These are phyloP conservation scores for Mesorhabditis belari DNA, from an alignment of 2,888 invertebrate genomes.

Conservation along the genomic window DNA sequence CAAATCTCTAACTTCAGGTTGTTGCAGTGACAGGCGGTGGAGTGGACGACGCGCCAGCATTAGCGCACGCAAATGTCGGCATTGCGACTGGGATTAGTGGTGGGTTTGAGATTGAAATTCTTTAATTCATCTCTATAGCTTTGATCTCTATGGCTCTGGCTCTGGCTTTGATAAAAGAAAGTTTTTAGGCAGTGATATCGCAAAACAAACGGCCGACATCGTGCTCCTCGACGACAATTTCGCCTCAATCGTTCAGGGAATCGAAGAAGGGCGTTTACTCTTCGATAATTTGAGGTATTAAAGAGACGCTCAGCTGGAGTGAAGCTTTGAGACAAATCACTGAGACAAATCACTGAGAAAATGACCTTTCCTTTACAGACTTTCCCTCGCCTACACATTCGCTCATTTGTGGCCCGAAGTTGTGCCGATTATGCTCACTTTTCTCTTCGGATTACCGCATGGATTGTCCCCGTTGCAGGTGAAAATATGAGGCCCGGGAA, in stretches of 20 bases:
- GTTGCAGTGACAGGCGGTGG: conserved; percentile 50
- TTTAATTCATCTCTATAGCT: background rate
- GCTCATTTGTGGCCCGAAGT: conserved; percentile 52
- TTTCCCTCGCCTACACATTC: conserved; percentile 49
- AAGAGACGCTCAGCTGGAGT: background rate
- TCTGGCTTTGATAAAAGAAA: background rate
- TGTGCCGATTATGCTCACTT: conserved; percentile 48
- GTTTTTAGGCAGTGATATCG: conserved; percentile 40
- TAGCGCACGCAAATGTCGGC: conserved; percentile 50
- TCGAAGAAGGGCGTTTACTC: conserved; percentile 47
- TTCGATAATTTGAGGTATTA: conserved; percentile 35
- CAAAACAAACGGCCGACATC: conserved; percentile 44
- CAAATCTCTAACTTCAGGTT: conserved; percentile 11
- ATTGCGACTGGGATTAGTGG: conserved; percentile 50
- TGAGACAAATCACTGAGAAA: background rate
- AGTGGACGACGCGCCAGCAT: conserved; percentile 49
- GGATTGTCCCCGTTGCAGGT: conserved; percentile 48
- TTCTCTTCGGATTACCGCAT: conserved; percentile 46
- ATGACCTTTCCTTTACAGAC: conserved; percentile 13
- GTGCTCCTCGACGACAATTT: conserved; percentile 51
- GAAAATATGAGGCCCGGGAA: background rate
- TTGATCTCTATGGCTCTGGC: background rate
- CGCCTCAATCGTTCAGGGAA: conserved; percentile 44
- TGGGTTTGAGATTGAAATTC: background rate
- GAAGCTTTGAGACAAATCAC: background rate